phyloP scores from a whole-genome alignment of 2,797 vertebrate genomes.

The Buphagus erythrorhynchus region DNA sequence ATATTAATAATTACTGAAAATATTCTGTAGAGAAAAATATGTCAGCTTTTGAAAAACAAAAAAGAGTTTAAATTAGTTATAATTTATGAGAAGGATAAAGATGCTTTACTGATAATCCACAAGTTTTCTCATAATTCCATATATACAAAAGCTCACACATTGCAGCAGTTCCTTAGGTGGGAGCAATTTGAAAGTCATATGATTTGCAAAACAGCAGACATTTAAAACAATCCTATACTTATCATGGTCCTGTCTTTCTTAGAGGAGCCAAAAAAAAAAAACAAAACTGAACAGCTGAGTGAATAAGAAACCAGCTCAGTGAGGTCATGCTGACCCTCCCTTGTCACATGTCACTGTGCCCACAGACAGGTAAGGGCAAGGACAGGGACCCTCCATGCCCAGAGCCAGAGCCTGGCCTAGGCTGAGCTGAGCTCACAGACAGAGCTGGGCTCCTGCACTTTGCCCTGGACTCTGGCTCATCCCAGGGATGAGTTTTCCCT shows the following conservation, averaged over 20 bases:
- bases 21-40: not conserved
- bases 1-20: not conserved
- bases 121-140: slow-evolving; percentile 12
- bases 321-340: not conserved
- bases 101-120: not conserved
- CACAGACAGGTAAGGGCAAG: fast-evolving
- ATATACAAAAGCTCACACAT: not conserved
- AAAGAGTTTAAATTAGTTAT: not conserved
- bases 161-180: not conserved
- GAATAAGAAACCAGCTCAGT: not conserved
- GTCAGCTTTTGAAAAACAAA: not conserved
- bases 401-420: no score
- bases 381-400: not conserved
- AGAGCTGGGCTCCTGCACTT: not conserved
- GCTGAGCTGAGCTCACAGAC: not conserved
- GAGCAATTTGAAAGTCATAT: not conserved
- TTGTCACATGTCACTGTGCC: fast-evolving
- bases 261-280: not conserved
- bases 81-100: slow-evolving; percentile 19
- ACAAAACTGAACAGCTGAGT: not conserved
- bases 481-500: no score
- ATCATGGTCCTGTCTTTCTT: not conserved
- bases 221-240: not conserved
- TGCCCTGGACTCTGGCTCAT: fast-evolving
- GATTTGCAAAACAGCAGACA: not conserved